Evolutionary conservation across 1,140 invertebrate species (phyloP).

Genomic region (Calephelis nemesis): DNA sequence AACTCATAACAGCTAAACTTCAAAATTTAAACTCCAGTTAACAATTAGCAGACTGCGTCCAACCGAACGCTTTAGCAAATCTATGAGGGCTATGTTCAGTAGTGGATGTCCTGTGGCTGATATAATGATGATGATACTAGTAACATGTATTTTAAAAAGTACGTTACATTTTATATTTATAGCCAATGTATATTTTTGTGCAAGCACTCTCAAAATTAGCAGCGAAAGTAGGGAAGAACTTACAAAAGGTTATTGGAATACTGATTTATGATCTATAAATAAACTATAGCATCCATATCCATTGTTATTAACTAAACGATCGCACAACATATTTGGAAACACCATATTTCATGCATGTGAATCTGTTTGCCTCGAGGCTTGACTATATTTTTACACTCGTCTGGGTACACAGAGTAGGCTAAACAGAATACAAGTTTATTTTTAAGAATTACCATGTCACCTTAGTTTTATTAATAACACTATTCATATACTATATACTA

Average conservation of each 20-base stretch:
- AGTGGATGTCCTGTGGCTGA: no score
- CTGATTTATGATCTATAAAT: conserved; percentile 26
- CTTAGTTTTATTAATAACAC: no score
- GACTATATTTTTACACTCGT: conserved; percentile 52
- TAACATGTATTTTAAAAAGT: no score
- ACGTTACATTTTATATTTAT: background rate
- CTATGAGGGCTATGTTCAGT: no score
- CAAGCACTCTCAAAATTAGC: conserved; percentile 2
- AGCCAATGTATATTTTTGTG: background rate
- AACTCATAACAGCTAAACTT: no score
- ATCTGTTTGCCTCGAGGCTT: conserved; percentile 55
- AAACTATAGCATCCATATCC: conserved; percentile 23
- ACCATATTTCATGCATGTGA: conserved; percentile 53
- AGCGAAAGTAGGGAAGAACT: conserved; percentile 5
- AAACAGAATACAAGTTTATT: conserved; percentile 5
- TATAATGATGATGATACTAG: no score
- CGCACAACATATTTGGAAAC: conserved; percentile 41
- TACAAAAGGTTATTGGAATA: conserved; percentile 11
- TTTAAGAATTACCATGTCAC: background rate
- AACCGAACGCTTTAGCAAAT: no score
- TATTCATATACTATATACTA: no score
- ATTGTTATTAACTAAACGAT: conserved; percentile 40
- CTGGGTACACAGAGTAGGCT: background rate
- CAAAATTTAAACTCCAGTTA: no score
- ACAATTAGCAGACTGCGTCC: no score